phyloP scores from a whole-genome alignment of 2,888 invertebrate genomes.

The Mactromeris polynyma region DNA sequence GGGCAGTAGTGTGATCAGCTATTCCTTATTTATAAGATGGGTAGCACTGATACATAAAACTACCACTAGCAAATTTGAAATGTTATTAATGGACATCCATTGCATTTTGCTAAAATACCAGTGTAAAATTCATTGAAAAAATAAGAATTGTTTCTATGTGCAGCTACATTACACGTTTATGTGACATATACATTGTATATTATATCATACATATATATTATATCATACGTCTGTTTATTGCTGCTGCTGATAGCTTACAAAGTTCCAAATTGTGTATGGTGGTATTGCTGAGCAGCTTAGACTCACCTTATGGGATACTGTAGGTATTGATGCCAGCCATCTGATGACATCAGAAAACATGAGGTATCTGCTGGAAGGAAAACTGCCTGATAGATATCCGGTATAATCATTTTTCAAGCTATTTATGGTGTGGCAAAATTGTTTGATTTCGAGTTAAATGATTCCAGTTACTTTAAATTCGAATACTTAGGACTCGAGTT shows the following conservation, averaged over 20 bases:
- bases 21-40: no score
- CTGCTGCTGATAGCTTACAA: conserved; percentile 1
- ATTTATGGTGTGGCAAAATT: not conserved
- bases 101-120: no score
- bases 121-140: no score
- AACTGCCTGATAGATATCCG: conserved; percentile 16
- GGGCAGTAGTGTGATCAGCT: no score
- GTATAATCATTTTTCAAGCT: not conserved
- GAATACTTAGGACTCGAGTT: not conserved
- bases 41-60: no score
- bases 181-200: no score
- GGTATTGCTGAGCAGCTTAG: conserved; percentile 10
- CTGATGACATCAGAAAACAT: conserved; percentile 20
- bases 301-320: conserved; percentile 19
- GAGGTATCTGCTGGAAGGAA: conserved; percentile 20
- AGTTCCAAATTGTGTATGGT: not conserved
- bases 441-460: not conserved
- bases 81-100: no score
- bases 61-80: no score
- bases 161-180: no score
- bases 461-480: not conserved
- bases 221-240: not conserved
- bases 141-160: no score
- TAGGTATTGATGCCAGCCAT: conserved; percentile 12
- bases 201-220: no score